A percentile compares a stretch with the other conserved stretches of the same genome.
Evolutionary conservation across 2,888 invertebrate genomes (phyloP).

Genomic region (Drosophila rubida): DNA sequence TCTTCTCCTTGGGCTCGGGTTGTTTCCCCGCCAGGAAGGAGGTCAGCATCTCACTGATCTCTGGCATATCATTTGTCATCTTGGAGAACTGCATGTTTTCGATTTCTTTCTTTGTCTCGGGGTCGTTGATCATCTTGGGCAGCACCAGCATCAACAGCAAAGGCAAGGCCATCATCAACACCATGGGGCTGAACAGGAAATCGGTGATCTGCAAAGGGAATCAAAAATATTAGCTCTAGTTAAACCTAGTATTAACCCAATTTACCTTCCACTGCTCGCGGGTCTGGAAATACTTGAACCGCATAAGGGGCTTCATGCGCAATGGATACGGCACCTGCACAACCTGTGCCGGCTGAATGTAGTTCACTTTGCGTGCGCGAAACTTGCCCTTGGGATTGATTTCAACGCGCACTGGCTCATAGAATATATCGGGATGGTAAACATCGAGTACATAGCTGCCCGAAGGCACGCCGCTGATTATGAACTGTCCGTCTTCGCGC

Average conservation of each 20-base stretch:
- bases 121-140: conserved; percentile 99
- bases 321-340: conserved; percentile 97
- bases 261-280: conserved; percentile 95
- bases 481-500: conserved; percentile 96
- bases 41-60: conserved; percentile 97
- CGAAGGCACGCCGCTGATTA: conserved; percentile 93
- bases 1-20: conserved; percentile 83
- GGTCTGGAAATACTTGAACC: conserved; percentile 94
- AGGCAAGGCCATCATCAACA: conserved; percentile 98
- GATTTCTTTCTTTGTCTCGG: conserved; percentile 97
- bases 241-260: conserved; percentile 3
- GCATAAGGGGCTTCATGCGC: conserved; percentile 92
- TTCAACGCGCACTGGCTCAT: conserved; percentile 97
- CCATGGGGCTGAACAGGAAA: conserved; percentile 98
- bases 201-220: conserved; percentile 89
- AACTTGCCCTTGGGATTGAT: conserved; percentile 99
- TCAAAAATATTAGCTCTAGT: neutral
- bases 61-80: conserved; percentile 94
- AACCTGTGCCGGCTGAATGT: conserved; percentile 95
- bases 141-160: conserved; percentile 95
- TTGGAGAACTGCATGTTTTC: conserved; percentile 91
- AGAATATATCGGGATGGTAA: conserved; percentile 94
- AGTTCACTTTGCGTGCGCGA: conserved; percentile 96
- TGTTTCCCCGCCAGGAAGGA: conserved; percentile 92
- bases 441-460: conserved; percentile 98